Conservation (phyloP, 2,113 vertebrate genomes). For the Orycteropus afer region DNA sequence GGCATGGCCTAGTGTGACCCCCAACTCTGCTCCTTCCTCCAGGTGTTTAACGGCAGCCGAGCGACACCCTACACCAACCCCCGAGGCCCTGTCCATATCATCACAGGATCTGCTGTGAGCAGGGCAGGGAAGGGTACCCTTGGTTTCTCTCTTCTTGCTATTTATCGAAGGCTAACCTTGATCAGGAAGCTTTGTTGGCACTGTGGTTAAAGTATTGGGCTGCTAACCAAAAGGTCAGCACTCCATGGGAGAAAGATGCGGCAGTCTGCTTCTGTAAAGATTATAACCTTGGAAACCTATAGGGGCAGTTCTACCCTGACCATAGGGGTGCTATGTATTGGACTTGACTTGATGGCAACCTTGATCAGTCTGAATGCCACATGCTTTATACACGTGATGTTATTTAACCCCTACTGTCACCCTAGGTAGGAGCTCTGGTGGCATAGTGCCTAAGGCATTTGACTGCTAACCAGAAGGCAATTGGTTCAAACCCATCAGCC, state of each 20-base stretch:
- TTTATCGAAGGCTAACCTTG: fast-evolving
- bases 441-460: too few relatives aligned
- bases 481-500: not conserved
- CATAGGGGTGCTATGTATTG: too few relatives aligned
- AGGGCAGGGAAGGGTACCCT: not conserved
- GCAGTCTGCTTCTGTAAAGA: too few relatives aligned
- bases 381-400: fast-evolving
- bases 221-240: too few relatives aligned
- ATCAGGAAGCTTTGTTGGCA: too few relatives aligned
- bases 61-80: conserved; percentile 91
- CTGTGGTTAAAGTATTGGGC: too few relatives aligned
- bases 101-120: conserved; percentile 94
- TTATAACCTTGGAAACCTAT: too few relatives aligned
- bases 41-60: conserved; percentile 92
- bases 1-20: not conserved
- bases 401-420: not conserved
- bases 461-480: too few relatives aligned
- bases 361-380: not conserved
- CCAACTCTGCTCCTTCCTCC: not conserved
- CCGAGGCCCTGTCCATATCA: conserved; percentile 91
- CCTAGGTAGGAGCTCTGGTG: too few relatives aligned
- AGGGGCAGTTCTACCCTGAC: too few relatives aligned
- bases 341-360: too few relatives aligned
- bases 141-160: not conserved
- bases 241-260: too few relatives aligned